phyloP scores from a whole-genome alignment of 2,797 vertebrate species.

The Momotus momota region DNA sequence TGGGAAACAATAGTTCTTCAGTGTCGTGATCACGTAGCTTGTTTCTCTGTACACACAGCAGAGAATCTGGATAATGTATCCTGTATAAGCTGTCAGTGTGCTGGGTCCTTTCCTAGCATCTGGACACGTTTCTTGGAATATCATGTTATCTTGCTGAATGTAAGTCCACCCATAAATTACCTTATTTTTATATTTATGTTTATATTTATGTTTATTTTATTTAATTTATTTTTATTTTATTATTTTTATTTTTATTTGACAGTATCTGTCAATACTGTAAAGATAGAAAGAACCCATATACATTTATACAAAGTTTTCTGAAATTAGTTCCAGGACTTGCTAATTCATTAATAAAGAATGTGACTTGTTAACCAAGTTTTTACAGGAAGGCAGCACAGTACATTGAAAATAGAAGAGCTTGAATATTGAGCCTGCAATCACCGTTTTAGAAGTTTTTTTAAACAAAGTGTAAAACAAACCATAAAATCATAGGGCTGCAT shows the following conservation, averaged over 20 bases:
- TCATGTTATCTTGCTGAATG: not conserved
- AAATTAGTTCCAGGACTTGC: not conserved
- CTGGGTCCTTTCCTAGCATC: not conserved
- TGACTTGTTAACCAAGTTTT: not conserved
- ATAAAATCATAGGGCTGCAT: conserved; percentile 80
- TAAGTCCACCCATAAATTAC: not conserved
- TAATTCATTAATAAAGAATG: not conserved
- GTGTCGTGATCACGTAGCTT: not conserved
- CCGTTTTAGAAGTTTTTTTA: conserved; percentile 57
- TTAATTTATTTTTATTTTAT: too few relatives aligned
- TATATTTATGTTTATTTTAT: too few relatives aligned
- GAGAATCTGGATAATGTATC: not conserved
- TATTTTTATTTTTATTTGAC: not conserved
- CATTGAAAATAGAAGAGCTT: conserved; percentile 38
- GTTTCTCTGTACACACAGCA: not conserved
- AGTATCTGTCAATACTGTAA: not conserved
- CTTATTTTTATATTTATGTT: too few relatives aligned
- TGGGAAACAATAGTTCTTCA: not conserved
- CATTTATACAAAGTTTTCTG: not conserved
- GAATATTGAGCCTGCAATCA: conserved; percentile 65
- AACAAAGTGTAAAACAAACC: conserved; percentile 72
- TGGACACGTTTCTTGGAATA: not conserved
- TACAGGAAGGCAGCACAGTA: not conserved
- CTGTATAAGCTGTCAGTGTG: not conserved
- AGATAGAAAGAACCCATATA: not conserved